Conservation (phyloP, 2,797 vertebrate genomes). For the Orientallactaga sibirica region DNA sequence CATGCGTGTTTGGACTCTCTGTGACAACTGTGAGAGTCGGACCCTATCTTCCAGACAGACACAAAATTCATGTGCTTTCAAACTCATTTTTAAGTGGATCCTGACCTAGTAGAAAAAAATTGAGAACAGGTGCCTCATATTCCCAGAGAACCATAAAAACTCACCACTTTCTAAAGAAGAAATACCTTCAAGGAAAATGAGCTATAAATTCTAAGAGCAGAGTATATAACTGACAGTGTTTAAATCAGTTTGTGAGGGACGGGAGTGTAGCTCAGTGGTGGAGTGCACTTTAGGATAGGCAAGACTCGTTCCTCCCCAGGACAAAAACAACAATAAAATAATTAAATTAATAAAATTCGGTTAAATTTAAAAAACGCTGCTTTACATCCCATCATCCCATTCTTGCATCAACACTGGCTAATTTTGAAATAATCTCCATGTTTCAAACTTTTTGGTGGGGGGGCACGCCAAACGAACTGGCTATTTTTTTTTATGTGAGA, state of each 20-base stretch:
- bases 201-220: not conserved
- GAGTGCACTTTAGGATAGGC: not conserved
- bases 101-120: slow-evolving; percentile 49
- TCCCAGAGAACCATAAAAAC: slow-evolving; percentile 64
- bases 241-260: not conserved
- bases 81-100: slow-evolving; percentile 55
- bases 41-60: slow-evolving; percentile 40
- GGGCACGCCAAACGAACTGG: no score
- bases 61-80: slow-evolving; percentile 55
- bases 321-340: not conserved
- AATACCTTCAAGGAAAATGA: slow-evolving; percentile 27
- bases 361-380: not conserved
- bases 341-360: not conserved
- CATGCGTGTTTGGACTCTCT: not conserved
- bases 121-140: slow-evolving; percentile 57
- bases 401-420: not conserved
- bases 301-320: not conserved
- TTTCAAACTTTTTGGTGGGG: not conserved
- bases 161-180: slow-evolving; percentile 53
- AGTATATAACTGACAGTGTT: not conserved
- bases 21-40: not conserved
- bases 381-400: slow-evolving; percentile 15
- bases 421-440: not conserved
- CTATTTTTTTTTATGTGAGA: no score
- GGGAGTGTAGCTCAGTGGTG: not conserved